Percentiles rank a stretch among this genome's conserved stretches.
Evolutionary conservation across 2,888 invertebrate genomes (phyloP).

Genomic region (Orchestes rusci): DNA sequence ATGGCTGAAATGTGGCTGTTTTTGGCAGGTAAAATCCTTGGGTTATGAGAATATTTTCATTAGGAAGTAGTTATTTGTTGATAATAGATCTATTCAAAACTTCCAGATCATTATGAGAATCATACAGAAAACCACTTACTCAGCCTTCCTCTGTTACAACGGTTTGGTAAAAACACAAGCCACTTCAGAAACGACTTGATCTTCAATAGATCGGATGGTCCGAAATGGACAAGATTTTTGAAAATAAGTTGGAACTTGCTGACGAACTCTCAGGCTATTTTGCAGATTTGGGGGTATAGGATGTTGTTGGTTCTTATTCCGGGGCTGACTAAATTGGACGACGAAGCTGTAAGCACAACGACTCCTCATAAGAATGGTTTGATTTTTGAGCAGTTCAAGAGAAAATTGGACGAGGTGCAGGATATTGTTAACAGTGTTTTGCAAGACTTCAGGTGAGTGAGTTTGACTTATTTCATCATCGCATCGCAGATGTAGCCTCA

Average conservation of each 20-base stretch:
- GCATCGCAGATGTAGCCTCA: not conserved
- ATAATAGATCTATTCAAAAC: too few species aligned
- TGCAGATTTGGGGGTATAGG: slow-evolving; percentile 48
- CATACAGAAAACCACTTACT: slow-evolving; percentile 16
- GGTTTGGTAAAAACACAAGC: slow-evolving; percentile 33
- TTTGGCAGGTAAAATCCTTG: slow-evolving; percentile 40
- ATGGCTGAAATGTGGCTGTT: slow-evolving; percentile 50
- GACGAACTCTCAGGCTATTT: slow-evolving; percentile 39
- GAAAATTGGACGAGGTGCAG: slow-evolving; percentile 40
- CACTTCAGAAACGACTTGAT: slow-evolving; percentile 31
- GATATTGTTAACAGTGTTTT: slow-evolving; percentile 49
- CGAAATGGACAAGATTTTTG: slow-evolving; percentile 41
- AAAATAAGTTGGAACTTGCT: slow-evolving; percentile 40
- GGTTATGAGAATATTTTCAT: too few species aligned
- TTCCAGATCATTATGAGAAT: slow-evolving; percentile 8
- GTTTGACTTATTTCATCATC: too few species aligned
- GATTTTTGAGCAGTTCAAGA: slow-evolving; percentile 43
- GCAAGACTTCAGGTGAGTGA: slow-evolving; percentile 47
- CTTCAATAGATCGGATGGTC: slow-evolving; percentile 33
- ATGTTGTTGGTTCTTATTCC: slow-evolving; percentile 42
- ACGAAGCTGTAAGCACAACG: slow-evolving; percentile 40
- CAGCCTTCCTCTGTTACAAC: slow-evolving; percentile 35
- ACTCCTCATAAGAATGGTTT: slow-evolving; percentile 42
- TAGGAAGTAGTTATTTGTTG: too few species aligned
- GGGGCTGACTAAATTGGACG: slow-evolving; percentile 46